Evolutionary conservation across 2,888 invertebrate genomes (phyloP).

Genomic region (Latrodectus hesperus): DNA sequence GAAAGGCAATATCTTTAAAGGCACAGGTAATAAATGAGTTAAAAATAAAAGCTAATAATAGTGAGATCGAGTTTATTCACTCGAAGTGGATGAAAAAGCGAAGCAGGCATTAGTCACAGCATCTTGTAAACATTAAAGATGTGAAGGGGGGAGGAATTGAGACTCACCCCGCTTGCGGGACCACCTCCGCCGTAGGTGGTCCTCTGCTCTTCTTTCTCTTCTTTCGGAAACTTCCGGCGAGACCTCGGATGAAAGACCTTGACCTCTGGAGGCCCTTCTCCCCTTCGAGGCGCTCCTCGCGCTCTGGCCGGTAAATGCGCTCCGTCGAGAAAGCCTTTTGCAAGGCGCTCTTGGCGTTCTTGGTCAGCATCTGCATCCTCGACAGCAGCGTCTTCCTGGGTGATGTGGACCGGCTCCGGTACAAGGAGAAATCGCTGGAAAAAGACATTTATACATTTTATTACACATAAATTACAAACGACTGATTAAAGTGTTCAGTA

Average conservation of each 20-base stretch:
- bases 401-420: constrained; percentile 58
- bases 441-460: neutral
- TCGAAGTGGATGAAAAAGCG: neutral
- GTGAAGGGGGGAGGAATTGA: neutral
- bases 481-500: neutral
- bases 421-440: constrained; percentile 56
- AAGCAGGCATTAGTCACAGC: neutral
- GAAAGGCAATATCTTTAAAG: neutral
- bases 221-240: constrained; percentile 47
- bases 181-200: constrained; percentile 32
- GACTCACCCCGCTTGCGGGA: constrained; percentile 46
- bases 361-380: constrained; percentile 48
- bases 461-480: no score
- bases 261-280: constrained; percentile 39
- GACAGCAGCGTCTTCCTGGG: constrained; percentile 50
- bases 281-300: constrained; percentile 59
- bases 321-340: constrained; percentile 67
- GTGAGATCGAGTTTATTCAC: neutral
- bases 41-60: neutral
- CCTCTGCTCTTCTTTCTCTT: constrained; percentile 36
- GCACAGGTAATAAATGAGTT: neutral
- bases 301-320: constrained; percentile 65
- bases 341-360: constrained; percentile 52
- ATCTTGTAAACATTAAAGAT: no score
- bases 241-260: constrained; percentile 54